phyloP scores from a whole-genome alignment of 2,888 invertebrate species.

The Amphipoea oculea region DNA sequence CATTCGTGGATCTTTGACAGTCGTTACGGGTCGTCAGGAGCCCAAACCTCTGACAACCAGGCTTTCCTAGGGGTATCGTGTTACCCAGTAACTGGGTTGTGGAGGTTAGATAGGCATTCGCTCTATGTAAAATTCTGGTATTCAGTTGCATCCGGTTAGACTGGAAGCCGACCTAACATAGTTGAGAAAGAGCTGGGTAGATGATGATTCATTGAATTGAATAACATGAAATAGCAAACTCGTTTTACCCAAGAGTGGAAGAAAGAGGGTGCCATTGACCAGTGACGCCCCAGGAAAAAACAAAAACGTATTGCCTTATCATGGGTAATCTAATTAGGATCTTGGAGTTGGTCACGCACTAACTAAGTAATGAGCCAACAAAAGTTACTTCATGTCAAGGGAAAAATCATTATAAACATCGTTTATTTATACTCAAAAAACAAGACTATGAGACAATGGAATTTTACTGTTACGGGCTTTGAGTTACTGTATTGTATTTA shows the following conservation, averaged over 20 bases:
- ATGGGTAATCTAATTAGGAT: constrained; percentile 8
- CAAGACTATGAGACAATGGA: neutral
- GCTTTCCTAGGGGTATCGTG: too few relatives aligned
- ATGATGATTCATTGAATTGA: too few relatives aligned
- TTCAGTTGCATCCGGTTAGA: too few relatives aligned
- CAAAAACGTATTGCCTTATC: constrained; percentile 7
- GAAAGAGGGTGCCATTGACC: neutral
- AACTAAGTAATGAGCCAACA: neutral
- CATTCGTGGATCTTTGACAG: too few relatives aligned
- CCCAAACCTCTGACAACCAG: too few relatives aligned
- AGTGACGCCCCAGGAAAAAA: neutral
- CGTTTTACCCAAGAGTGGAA: neutral
- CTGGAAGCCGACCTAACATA: too few relatives aligned
- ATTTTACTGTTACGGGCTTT: neutral
- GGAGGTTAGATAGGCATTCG: too few relatives aligned
- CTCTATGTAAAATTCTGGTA: too few relatives aligned
- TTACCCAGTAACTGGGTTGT: too few relatives aligned
- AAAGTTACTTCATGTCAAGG: neutral
- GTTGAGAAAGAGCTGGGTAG: too few relatives aligned
- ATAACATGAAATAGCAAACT: neutral
- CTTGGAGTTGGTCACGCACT: constrained; percentile 23
- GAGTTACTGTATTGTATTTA: neutral
- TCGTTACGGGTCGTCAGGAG: too few relatives aligned
- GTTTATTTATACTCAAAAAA: neutral
- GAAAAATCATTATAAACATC: neutral